Base-by-base conservation (phyloP, 2,888 invertebrate genomes). In the Apamea epomidion region DNA sequence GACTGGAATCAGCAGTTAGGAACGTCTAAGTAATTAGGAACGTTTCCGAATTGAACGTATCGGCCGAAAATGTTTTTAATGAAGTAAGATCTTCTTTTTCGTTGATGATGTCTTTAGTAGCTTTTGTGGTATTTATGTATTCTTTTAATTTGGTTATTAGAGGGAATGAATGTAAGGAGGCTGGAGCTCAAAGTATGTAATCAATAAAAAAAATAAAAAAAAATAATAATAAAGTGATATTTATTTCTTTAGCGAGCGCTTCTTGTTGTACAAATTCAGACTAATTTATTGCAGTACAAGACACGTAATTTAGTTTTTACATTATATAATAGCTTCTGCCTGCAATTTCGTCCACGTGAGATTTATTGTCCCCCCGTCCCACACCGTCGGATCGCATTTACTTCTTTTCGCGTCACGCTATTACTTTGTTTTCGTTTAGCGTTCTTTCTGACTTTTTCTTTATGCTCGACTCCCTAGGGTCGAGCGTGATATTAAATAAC, bases 21-120 rank as follows among this genome's bases (percentile, higher is more conserved):
- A 84, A 78, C 74, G 70, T 82, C 81, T 87, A 83, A 84, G 85
- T 89, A 88, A 85, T 85, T 84, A 88, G 76, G 74, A 73, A 75
- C 54, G 54, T 74, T 80, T 79, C 79, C 75, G 76, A 88, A 85
- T 80, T 21, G 76, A 83, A 88, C 74, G 79, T 87, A 88, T 88
- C 76, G 78, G 68, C 74, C 74, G 76, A 85, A 86, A 85, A 83
- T 75, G 74, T 87, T 80, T 76, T 75, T 81, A 76, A 76, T 80
- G 78, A 78, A 78, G 48, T 76, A 42, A 80, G 54, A 71, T 37
- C 51, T 76, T 67, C 32, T 71, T 84, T 74, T 72, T 71, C 62
- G n/a, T 74, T 76, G 83, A 82, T 82, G 64, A 67, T 58, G 67
- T 73, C 75, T 84, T 84, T 51, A 54, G 60, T 67, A 58, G 16